Base-by-base conservation (phyloP, 2,888 invertebrate species). In the Aspidiotus destructor region DNA sequence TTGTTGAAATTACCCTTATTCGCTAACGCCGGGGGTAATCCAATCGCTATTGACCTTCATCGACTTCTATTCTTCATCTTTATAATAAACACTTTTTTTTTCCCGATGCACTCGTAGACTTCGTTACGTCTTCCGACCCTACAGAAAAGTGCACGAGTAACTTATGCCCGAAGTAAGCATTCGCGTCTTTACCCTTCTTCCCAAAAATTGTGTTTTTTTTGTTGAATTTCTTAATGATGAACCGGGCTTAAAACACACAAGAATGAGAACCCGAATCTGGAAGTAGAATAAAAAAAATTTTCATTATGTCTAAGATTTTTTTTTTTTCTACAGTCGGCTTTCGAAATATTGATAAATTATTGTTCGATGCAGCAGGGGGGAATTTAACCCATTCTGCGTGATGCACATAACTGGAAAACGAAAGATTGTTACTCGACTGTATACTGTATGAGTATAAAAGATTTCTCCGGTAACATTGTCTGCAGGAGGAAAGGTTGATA, bases 261-360 rank as follows among this genome's bases (percentile, higher is more conserved):
- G 65, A 65, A 65, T 28, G 55, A 17, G 57, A 64, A 64, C 42
- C 65, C 55, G 57, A 53, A 64, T 65, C 28, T 57, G 8, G 58
- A 42, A 42, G 48, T 42, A 41, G 41, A 44, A 63, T 53, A 64
- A 63, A 65, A n/a, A 65, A 65, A 65, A 55, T 65, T 65, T 58
- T 65, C 58, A 65, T 65, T 65, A 65, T 57, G 44, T 65, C 44
- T 57, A 65, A 44, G 44, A 44, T 65, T 65, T 65, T 65, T 65
- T 44, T 41, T 55, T 44, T 28, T n/a, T n/a, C n/a, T n/a, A n/a
- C 11, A 54, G 54, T 11, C 63, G 53, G 41, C 16, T 13, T 65
- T 65, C 41, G 65, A 58, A 65, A 65, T 65, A 65, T 65, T 65
- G 65, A 65, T 65, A 65, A 65, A 65, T 65, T 65, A 65, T 65